Base-by-base conservation (phyloP, 2,113 vertebrate genomes). In the Bubalus kerabau region DNA sequence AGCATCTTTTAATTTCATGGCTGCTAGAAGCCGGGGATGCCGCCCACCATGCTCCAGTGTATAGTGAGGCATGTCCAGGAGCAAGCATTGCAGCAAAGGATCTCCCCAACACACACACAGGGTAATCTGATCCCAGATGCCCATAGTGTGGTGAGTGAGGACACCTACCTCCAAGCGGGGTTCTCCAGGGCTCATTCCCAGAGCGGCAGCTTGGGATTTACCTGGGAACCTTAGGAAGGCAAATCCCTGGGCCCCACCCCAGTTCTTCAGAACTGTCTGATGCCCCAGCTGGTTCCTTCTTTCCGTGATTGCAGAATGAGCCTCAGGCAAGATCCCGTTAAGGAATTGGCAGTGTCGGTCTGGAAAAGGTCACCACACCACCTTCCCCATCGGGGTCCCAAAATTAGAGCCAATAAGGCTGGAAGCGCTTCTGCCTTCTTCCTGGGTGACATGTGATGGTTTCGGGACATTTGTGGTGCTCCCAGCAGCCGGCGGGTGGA, bases 141-240 rank as follows among this genome's bases (percentile, higher is more conserved):
- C 9, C 5, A 11, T 1, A 1, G 40, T 10, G 40, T 0, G 3
- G 30, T 6, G 23, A 19, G 30, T 12, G 28, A 24, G 57, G 46
- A 19, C 0, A 1, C 23, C 46, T 30, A 3, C 62, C 36, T 48
- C 2, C 0, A 21, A 9, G 62, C 7, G 1, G 40, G 36, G 28
- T 6, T 7, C 48, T 64, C 48, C 60, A 12, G n/a, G 13, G 32
- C 0, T 40, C 14, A 3, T 17, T 9, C 28, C 28, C 21, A 8
- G 52, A n/a, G 81, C 81, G 56, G 30, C 28, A 26, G 40, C 32
- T n/a, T 36, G 21, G 7, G 36, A 62, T 19, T 71, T 26, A 24
- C 28, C 50, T 43, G 50, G 48, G 62, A 71, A 26, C 36, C 43
- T 71, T 17, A 17, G 60, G 64, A 43, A 46, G 15, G 36, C 60